Evolutionary conservation across 2,797 vertebrate genomes (phyloP), one percentile per base, ranked within the genome.

Genomic region (Eutrigla gurnardus): DNA sequence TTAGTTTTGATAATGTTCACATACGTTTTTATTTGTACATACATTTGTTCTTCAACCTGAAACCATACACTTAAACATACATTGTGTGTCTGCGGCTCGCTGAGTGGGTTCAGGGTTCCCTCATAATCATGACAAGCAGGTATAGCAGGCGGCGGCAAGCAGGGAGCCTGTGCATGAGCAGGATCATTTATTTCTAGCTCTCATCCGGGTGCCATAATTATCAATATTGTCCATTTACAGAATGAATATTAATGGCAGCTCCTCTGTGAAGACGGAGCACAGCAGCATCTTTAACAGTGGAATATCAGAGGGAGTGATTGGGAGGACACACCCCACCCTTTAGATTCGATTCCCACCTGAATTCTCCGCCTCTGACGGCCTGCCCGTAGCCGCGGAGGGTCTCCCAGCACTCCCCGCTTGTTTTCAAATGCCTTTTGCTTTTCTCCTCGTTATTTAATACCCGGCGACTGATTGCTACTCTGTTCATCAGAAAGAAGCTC

Each of bases 151-250:
- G 52, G 76, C 25, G 12, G 73, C 45, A 60, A 60, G 72, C 70
- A 7, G 75, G 74, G 67, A 63, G 75, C 57, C 70, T 57, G 33
- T 57, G 75, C 74, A 84, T 67, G 70, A 75, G 78, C 75, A 35
- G 77, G 73, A 70, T 74, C 73, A 90, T 92, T 90, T 75, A 90
- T 92, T 90, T 75, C 80, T 75, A 57, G 66, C 64, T 84, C 85
- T 90, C 78, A 84, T 67, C 75, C 47, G 8, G 78, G 70, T 11
- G 70, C 81, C 82, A 67, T 85, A 85, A 92, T 92, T 92, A 90
- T 91, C 89, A 88, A 88, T 93, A 89, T 82, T 83, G 79, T 90
- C 72, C 92, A 88, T 94, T 92, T 93, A 91, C 83, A 53, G 74
- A 84, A 89, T 91, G 80, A 92, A 93, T 91, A 87, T 90, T 90